Conservation (phyloP, 2,888 invertebrate species). For the Pilophorus perplexus region DNA sequence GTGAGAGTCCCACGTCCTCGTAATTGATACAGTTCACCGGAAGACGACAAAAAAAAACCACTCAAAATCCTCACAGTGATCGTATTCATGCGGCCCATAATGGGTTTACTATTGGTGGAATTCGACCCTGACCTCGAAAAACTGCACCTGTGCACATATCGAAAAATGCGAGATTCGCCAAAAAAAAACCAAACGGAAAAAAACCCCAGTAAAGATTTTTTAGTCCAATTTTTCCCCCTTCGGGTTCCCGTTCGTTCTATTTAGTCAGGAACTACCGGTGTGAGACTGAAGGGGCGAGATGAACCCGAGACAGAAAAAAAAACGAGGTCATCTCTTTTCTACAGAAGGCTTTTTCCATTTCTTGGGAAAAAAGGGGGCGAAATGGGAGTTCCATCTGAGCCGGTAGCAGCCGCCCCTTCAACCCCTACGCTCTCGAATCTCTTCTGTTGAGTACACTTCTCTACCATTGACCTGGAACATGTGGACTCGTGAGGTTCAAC, state of each 20-base stretch:
- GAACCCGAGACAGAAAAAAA: neutral
- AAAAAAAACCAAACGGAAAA: neutral
- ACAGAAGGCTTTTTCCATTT: constrained; percentile 3
- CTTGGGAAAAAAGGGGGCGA: constrained; percentile 12
- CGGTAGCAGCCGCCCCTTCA: too few relatives aligned
- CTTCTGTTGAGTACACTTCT: too few relatives aligned
- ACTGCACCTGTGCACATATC: constrained; percentile 5
- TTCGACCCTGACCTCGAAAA: constrained; percentile 5
- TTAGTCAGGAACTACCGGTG: constrained; percentile 4
- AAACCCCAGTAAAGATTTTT: neutral
- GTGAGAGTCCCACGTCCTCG: too few relatives aligned
- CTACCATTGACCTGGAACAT: too few relatives aligned
- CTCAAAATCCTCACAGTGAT: neutral
- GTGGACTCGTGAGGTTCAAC: too few relatives aligned
- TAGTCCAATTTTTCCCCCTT: neutral
- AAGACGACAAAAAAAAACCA: too few relatives aligned
- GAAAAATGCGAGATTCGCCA: neutral
- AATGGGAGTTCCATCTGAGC: too few relatives aligned
- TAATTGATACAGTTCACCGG: too few relatives aligned
- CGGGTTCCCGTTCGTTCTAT: neutral
- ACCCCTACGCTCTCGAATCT: too few relatives aligned
- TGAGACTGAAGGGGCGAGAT: neutral
- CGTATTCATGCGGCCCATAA: too few relatives aligned
- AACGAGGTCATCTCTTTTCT: neutral
- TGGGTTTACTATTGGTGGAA: neutral